A percentile compares a stretch with the other conserved stretches of the same genome.
phyloP scores from a whole-genome alignment of 2,113 vertebrate species.

The Rhynchomys soricoides region DNA sequence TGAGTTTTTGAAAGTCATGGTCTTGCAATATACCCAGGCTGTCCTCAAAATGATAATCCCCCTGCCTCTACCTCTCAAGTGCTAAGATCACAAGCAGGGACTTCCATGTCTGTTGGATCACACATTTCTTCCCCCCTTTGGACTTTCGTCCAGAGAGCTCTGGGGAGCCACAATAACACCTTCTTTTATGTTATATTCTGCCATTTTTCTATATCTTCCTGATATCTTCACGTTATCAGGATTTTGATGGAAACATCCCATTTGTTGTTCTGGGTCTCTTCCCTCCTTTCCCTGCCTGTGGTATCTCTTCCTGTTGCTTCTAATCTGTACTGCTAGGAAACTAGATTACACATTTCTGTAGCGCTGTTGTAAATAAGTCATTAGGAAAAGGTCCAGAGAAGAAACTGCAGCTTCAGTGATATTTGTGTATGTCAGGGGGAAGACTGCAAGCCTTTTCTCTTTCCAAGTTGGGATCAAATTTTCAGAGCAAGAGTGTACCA shows the following conservation, averaged over 20 bases:
- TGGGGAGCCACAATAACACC: background rate
- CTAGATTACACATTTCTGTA: slow-evolving; percentile 12
- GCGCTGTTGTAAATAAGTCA: slow-evolving; percentile 26
- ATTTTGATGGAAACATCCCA: background rate
- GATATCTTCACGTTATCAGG: background rate
- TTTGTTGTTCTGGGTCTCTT: slow-evolving; percentile 1
- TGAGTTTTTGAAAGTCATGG: background rate
- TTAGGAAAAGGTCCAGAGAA: slow-evolving; percentile 3
- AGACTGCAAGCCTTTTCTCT: slow-evolving; percentile 27
- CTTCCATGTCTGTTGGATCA: too few species aligned
- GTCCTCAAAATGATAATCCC: background rate
- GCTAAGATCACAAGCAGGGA: background rate
- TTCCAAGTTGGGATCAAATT: slow-evolving; percentile 30
- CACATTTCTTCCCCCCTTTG: background rate
- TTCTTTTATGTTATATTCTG: background rate
- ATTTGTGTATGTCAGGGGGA: background rate
- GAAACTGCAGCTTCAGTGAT: background rate
- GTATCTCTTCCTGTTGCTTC: slow-evolving; percentile 49
- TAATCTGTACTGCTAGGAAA: slow-evolving; percentile 22
- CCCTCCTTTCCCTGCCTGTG: background rate
- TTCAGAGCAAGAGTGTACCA: slow-evolving; percentile 48
- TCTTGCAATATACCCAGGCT: background rate
- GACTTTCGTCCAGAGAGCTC: background rate
- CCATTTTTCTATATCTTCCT: slow-evolving; percentile 17
- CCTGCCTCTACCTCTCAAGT: background rate